Base-by-base conservation (phyloP, 2,113 vertebrate genomes). In the Gymnarchus niloticus region DNA sequence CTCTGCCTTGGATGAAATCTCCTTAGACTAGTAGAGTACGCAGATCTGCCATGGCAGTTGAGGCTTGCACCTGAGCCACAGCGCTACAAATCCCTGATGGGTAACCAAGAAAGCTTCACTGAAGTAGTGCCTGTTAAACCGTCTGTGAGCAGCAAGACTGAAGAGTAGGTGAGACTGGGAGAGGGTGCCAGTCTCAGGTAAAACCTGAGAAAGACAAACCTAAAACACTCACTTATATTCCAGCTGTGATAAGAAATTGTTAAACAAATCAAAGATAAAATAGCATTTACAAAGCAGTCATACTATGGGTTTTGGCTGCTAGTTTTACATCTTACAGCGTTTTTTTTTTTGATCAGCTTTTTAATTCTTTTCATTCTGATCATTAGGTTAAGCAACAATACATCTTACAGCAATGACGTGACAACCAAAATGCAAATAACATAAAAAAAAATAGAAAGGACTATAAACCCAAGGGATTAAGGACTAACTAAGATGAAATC, bases 41-140 rank as follows among this genome's bases (percentile, higher is more conserved):
- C 44, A 78, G 44, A 78, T 78, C 76, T 78, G 76, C 23, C 76
- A 10, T 78, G 44, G 76, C 76, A 78, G 44, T n/a, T 78, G 76
- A 21, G 44, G 23, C 76, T 48, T 21, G 3, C 44, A 78, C 76
- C 44, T 78, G 76, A 78, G 76, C 76, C 23, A 8, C 41, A 44
- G 76, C 0, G 44, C 3, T 41, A 23, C 3, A n/a, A 78, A 78
- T 48, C 76, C 44, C 21, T 48, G 46, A 37, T 48, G 76, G 19
- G 76, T 48, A 48, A 78, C 76, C 46, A 46, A 46, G 73, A 77
- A 46, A 48, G 76, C 23, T 41, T 48, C 76, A 6, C 3, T 25
- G 76, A 48, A 48, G 76, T n/a, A 48, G 37, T n/a, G 7, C 23
- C 44, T n/a, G 23, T 48, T 78, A 78, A 0, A 10, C 21, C 19